Percentiles rank a stretch among this genome's conserved stretches.
Conservation (phyloP, 2,888 invertebrate species). For the Cylloceria caligata region DNA sequence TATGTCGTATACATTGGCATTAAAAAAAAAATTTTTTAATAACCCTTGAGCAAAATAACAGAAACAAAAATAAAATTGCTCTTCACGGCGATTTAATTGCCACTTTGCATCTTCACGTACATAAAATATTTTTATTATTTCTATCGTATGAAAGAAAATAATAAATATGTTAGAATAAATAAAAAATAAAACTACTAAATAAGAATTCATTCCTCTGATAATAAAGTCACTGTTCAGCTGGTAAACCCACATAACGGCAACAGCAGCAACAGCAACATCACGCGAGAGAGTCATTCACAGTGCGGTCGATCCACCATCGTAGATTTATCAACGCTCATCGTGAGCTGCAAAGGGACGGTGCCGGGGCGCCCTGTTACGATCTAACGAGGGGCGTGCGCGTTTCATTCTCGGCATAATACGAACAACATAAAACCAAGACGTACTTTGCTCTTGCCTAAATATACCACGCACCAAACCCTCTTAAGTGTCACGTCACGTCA, state of each 20-base stretch:
- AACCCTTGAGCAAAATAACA: too few relatives aligned
- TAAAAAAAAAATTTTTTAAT: too few relatives aligned
- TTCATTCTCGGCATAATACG: neutral
- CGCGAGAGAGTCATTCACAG: conserved; percentile 24
- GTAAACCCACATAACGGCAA: neutral
- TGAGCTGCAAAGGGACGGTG: neutral
- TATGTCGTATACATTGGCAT: too few relatives aligned
- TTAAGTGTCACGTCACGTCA: conserved; percentile 50
- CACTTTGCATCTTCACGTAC: too few relatives aligned
- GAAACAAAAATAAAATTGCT: too few relatives aligned
- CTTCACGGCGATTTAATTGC: too few relatives aligned
- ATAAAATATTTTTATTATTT: neutral
- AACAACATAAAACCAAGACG: conserved; percentile 16
- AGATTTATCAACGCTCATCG: conserved; percentile 51
- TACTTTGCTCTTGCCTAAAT: conserved; percentile 18
- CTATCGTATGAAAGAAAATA: neutral
- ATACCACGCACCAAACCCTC: conserved; percentile 5
- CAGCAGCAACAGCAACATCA: conserved; percentile 14
- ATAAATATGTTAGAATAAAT: conserved; percentile 26
- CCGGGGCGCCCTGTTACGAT: conserved; percentile 2
- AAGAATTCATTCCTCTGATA: conserved; percentile 19
- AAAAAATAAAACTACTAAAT: conserved; percentile 23
- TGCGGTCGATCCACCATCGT: conserved; percentile 37
- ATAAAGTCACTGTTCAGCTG: conserved; percentile 40
- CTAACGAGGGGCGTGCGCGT: conserved; percentile 40